Evolutionary conservation across 2,113 vertebrate species (phyloP).

Genomic region (Tonatia bakeri): DNA sequence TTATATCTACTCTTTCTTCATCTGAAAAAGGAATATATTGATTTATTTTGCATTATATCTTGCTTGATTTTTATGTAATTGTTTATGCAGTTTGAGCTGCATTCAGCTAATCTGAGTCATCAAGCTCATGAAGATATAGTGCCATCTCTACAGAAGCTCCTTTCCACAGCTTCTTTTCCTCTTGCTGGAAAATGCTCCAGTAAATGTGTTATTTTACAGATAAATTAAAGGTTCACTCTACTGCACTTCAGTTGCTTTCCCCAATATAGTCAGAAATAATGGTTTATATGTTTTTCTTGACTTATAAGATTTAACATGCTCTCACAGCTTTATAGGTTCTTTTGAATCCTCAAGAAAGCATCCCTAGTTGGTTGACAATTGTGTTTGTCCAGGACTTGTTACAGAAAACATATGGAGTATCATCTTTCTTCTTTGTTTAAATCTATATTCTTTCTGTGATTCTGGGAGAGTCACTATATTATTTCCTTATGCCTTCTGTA

Average conservation of each 20-base stretch:
- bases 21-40: neutral
- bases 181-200: neutral
- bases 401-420: neutral
- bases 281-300: neutral
- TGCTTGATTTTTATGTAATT: neutral
- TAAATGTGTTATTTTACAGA: neutral
- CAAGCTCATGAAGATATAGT: neutral
- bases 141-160: neutral
- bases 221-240: neutral
- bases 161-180: neutral
- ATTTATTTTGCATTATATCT: neutral
- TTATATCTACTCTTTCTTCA: neutral
- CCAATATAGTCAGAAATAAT: neutral
- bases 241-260: neutral
- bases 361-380: neutral
- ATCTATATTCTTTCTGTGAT: neutral
- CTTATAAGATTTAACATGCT: neutral
- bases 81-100: neutral
- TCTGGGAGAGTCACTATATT: neutral
- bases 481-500: neutral
- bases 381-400: neutral
- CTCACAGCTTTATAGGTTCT: neutral
- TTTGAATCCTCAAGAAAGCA: neutral
- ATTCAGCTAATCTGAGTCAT: slow-evolving; percentile 36
- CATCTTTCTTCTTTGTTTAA: neutral